A percentile compares a stretch with the other conserved stretches of the same genome.
Evolutionary conservation across 2,113 vertebrate genomes (phyloP).

Genomic region (Xiphias gladius): DNA sequence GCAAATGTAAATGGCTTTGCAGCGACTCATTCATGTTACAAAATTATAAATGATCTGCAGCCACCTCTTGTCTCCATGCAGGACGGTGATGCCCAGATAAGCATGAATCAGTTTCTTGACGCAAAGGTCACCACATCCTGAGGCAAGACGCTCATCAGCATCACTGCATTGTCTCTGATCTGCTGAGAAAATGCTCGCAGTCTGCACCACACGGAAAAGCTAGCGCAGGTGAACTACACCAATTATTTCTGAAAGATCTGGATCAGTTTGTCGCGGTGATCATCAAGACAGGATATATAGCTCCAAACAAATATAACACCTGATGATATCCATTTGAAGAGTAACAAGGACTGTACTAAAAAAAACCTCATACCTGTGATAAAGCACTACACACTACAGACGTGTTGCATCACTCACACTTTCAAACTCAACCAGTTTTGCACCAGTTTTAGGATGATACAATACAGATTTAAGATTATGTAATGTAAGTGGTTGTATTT

Average conservation of each 20-base stretch:
- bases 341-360: not conserved
- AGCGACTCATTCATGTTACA: no score
- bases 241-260: not conserved
- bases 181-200: not conserved
- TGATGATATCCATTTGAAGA: not conserved
- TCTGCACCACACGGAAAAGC: conserved; percentile 27
- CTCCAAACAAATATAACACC: not conserved
- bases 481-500: not conserved
- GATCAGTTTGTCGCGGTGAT: not conserved
- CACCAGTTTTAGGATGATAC: not conserved
- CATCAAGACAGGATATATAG: not conserved
- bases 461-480: not conserved
- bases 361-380: not conserved
- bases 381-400: not conserved
- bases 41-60: not conserved
- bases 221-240: not conserved
- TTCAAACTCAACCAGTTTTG: not conserved
- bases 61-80: not conserved
- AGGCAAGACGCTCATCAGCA: not conserved
- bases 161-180: not conserved
- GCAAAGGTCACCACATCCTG: conserved; percentile 67
- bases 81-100: conserved; percentile 51
- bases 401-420: not conserved
- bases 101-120: conserved; percentile 18
- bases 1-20: not conserved